A percentile compares a stretch with the other conserved stretches of the same genome.
Conservation (phyloP, 1,140 invertebrate genomes). For the Pachyrhynchus sulphureomaculatus region DNA sequence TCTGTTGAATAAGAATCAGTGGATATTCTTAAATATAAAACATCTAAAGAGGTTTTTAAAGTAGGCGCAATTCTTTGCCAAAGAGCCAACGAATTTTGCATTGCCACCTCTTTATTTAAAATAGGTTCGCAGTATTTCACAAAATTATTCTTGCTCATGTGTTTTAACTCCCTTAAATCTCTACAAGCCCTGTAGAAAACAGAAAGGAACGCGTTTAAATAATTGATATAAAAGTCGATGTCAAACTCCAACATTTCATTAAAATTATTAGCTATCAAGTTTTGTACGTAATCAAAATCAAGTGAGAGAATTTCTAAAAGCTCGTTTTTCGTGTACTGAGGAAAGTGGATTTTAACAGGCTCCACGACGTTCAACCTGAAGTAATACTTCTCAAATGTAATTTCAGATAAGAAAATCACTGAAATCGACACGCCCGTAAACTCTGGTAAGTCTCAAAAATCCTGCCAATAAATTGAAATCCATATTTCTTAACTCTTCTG, state of each 20-base stretch:
- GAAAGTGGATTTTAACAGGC: conserved; percentile 74
- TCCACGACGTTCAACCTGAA: conserved; percentile 68
- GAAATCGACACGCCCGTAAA: conserved; percentile 71
- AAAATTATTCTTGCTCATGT: conserved; percentile 71
- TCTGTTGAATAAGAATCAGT: conserved; percentile 40
- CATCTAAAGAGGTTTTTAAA: conserved; percentile 71
- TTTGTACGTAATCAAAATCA: conserved; percentile 45
- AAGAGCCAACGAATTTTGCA: conserved; percentile 65
- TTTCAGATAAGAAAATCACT: conserved; percentile 73
- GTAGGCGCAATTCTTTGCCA: conserved; percentile 78
- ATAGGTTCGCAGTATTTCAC: conserved; percentile 75
- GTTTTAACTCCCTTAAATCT: conserved; percentile 77
- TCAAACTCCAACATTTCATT: conserved; percentile 53
- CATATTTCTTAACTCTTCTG: conserved; percentile 72
- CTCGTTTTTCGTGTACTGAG: conserved; percentile 80
- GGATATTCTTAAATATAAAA: conserved; percentile 73
- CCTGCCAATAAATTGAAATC: conserved; percentile 69
- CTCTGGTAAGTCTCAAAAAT: conserved; percentile 72
- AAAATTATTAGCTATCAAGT: conserved; percentile 37
- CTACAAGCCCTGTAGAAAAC: conserved; percentile 79
- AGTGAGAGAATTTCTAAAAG: conserved; percentile 69
- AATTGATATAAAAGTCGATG: conserved; percentile 72
- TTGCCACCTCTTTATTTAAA: conserved; percentile 56
- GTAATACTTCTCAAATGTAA: conserved; percentile 79
- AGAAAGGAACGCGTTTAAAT: conserved; percentile 76